Percentiles rank a stretch among this genome's conserved stretches.
These are phyloP conservation scores for Trinorchestia longiramus DNA, from an alignment of 1,140 invertebrate species.

Conservation along the genomic window DNA sequence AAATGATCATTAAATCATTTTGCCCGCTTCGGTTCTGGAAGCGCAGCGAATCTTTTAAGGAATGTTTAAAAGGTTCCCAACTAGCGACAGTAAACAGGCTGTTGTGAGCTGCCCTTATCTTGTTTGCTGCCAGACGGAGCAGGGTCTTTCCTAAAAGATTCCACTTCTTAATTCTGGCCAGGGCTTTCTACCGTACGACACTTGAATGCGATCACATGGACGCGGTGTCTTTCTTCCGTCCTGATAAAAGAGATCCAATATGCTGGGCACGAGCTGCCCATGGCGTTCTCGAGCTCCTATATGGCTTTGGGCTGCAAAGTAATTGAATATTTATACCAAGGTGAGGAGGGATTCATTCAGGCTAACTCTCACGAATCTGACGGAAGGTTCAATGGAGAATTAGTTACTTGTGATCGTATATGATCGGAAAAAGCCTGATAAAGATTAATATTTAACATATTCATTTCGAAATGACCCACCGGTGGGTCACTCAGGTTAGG, in stretches of 20 bases:
- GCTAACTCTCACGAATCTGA: background rate
- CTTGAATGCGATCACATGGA: background rate
- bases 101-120: slow-evolving; percentile 6
- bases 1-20: background rate
- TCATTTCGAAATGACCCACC: too few relatives aligned
- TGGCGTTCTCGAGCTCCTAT: background rate
- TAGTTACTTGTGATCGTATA: background rate
- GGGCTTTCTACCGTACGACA: background rate
- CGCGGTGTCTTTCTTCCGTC: background rate
- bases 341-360: background rate
- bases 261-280: background rate
- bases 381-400: background rate
- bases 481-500: too few relatives aligned
- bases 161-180: background rate
- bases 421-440: background rate
- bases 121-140: background rate
- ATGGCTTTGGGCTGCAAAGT: background rate
- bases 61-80: background rate
- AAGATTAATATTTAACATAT: background rate
- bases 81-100: background rate
- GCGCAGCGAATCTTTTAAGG: background rate
- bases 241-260: background rate
- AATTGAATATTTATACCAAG: background rate
- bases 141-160: background rate
- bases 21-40: background rate